Percentiles rank a stretch among this genome's conserved stretches.
Evolutionary conservation across 2,797 vertebrate species (phyloP).

Genomic region (Clarias pachynema): DNA sequence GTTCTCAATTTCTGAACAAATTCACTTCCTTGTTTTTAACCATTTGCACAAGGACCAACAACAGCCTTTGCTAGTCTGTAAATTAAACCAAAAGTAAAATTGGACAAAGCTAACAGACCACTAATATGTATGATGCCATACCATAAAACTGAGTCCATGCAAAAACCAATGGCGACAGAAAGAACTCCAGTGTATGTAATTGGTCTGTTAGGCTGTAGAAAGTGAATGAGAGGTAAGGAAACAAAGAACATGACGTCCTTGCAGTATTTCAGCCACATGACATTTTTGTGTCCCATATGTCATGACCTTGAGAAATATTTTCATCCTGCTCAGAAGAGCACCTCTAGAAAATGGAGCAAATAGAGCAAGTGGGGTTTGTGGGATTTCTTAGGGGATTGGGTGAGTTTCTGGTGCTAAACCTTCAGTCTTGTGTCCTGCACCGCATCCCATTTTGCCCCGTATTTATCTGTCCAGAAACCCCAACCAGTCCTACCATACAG

Average conservation of each 20-base stretch:
- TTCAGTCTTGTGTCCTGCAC: constrained; percentile 38
- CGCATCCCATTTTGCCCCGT: constrained; percentile 55
- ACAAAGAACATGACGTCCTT: constrained; percentile 22
- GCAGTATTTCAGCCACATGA: constrained; percentile 2
- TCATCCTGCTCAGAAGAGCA: not conserved
- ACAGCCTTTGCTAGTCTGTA: constrained; percentile 32
- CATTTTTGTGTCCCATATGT: not conserved
- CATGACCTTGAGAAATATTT: constrained; percentile 13
- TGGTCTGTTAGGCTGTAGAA: constrained; percentile 35
- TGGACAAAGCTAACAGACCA: constrained; percentile 17
- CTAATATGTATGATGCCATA: constrained; percentile 30
- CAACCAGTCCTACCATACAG: constrained; percentile 84
- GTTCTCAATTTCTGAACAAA: constrained; percentile 20
- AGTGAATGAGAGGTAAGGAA: constrained; percentile 20
- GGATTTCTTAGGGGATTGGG: constrained; percentile 19
- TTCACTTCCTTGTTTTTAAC: constrained; percentile 2
- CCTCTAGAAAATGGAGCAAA: constrained; percentile 9
- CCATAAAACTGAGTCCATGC: constrained; percentile 36
- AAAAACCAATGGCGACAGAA: constrained; percentile 38
- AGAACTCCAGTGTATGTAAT: constrained; percentile 22
- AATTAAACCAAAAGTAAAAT: constrained; percentile 40
- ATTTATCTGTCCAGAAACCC: constrained; percentile 44
- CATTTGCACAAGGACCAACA: constrained; percentile 15
- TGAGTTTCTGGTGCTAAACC: constrained; percentile 24
- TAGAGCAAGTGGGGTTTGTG: constrained; percentile 19